Base-by-base conservation (phyloP, 2,888 invertebrate species). In the Zaprionus bogoriensis region DNA sequence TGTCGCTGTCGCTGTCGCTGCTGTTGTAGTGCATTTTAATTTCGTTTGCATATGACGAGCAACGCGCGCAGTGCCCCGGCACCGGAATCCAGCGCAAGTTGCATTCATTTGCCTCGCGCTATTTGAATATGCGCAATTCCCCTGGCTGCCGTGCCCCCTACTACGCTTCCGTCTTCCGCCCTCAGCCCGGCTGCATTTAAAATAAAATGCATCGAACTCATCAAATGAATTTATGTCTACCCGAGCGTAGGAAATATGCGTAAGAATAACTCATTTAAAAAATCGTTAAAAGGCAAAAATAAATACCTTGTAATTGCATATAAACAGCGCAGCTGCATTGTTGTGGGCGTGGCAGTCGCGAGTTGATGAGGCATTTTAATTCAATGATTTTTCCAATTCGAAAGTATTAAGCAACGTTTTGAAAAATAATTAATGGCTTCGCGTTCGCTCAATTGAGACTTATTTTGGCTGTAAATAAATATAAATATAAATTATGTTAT, bases 31-130 rank as follows among this genome's bases (percentile, higher is more conserved):
- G 81, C 87, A 82, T 86, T 82, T 82, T 82, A 82, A 82, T 82
- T 82, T 86, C 71, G 86, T 82, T 82, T 82, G 81, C 81, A 86
- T 86, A 82, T 83, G 81, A 82, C 81, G 83, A 75, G 77, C 74
- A 73, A 67, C 73, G 77, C 53, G 47, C 64, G 48, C 4, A 10
- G 19, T 10, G 73, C 45, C 67, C 62, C 51, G 61, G 28, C 66
- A 50, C 52, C 65, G 85, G 87, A 73, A 83, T 84, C 50, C 84
- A 66, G 74, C 46, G 59, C 66, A 70, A 80, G 52, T 73, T 76
- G 73, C 74, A 80, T 80, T 86, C 87, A 80, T 86, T 80, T 83
- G 87, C 66, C 64, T 61, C 62, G 55, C 54, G 65, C 74, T 80
- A 57, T 65, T 81, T 81, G 80, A 81, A 84, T 80, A 81, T 81